These are phyloP conservation scores for Dolichomitus sp. DNA, from an alignment of 2,888 invertebrate genomes.

Conservation along the genomic window DNA sequence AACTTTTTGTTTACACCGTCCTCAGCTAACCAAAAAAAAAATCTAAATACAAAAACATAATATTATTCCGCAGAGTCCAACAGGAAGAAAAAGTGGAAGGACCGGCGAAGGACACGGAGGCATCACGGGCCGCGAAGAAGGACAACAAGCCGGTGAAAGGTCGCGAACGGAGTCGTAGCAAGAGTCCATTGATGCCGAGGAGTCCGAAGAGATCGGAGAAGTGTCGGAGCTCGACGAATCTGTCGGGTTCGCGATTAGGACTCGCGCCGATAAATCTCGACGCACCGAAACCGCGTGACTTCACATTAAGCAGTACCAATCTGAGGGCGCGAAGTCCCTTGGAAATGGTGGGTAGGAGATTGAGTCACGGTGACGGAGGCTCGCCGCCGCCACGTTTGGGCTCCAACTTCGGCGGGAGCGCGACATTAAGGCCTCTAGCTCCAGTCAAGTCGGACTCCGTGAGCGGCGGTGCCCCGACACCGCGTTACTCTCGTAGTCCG, in stretches of 20 bases:
- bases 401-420: conserved; percentile 82
- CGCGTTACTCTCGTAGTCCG: conserved; percentile 81
- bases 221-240: conserved; percentile 82
- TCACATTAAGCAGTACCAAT: conserved; percentile 84
- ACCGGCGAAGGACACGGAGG: conserved; percentile 74
- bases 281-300: conserved; percentile 81
- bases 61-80: conserved; percentile 78
- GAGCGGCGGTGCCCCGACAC: conserved; percentile 76
- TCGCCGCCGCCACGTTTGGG: conserved; percentile 82
- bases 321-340: conserved; percentile 83
- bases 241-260: conserved; percentile 81
- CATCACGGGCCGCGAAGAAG: conserved; percentile 70
- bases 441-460: conserved; percentile 78
- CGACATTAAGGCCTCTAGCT: conserved; percentile 78
- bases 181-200: conserved; percentile 82
- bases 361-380: conserved; percentile 84
- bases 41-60: neutral
- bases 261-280: conserved; percentile 81
- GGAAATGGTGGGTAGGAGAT: conserved; percentile 83
- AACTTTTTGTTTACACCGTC: too few species aligned
- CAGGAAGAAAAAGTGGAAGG: conserved; percentile 83
- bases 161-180: conserved; percentile 82
- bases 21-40: neutral
- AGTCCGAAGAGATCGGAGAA: conserved; percentile 82
- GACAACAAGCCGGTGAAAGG: conserved; percentile 76